Percentiles rank a stretch among this genome's conserved stretches.
Evolutionary conservation across 2,888 invertebrate species (phyloP).

Genomic region (Bruchidius siliquastri): DNA sequence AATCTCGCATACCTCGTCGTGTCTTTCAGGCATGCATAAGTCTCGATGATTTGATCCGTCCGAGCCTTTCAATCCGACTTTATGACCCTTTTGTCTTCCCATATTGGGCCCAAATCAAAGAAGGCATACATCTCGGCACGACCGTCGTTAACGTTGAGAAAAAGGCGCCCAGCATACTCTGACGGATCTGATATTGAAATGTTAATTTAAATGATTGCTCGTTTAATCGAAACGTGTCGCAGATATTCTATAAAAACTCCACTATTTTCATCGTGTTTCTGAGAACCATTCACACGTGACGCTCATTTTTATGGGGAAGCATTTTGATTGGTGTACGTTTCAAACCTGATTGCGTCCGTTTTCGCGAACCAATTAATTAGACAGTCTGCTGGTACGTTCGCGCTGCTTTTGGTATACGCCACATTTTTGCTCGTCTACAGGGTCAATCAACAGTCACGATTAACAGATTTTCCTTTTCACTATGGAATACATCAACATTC

Average conservation of each 20-base stretch:
- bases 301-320: conserved; percentile 34
- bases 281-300: conserved; percentile 32
- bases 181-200: conserved; percentile 24
- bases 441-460: not conserved
- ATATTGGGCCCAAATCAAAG: conserved; percentile 2
- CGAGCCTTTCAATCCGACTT: not conserved
- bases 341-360: conserved; percentile 36
- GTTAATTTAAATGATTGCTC: conserved; percentile 25
- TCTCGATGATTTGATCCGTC: not conserved
- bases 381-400: conserved; percentile 18
- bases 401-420: conserved; percentile 1
- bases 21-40: not conserved
- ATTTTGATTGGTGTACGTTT: conserved; percentile 39
- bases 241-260: conserved; percentile 23
- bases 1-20: not conserved
- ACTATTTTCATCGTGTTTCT: conserved; percentile 25
- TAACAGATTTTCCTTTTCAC: not conserved
- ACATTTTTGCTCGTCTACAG: not conserved
- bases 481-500: too few species aligned
- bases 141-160: conserved; percentile 9
- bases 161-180: conserved; percentile 19
- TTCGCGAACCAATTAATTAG: conserved; percentile 40
- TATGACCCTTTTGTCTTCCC: not conserved
- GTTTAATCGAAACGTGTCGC: conserved; percentile 21
- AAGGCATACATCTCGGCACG: conserved; percentile 1